Base-by-base conservation (phyloP, 2,888 invertebrate genomes). In the Lydus trimaculatus region DNA sequence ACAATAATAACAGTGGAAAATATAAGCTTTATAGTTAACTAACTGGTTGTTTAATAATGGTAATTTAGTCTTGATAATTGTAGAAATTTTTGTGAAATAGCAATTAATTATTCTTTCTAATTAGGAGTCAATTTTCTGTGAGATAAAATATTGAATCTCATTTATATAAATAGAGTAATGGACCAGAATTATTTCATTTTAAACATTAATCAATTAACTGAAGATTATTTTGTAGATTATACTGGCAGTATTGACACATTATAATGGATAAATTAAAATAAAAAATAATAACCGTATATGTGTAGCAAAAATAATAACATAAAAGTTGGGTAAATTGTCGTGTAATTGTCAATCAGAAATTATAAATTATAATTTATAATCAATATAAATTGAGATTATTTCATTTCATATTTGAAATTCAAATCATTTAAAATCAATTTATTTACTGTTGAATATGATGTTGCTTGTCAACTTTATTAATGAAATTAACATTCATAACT, bases 291-390 rank as follows among this genome's bases (percentile, higher is more conserved):
- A 52, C 9, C 28, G 28, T 28, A 28, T n/a, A n/a, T n/a, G n/a
- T 28, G 28, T 28, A 28, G 28, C 5, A 56, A 28, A n/a, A 20
- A 48, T 20, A 4, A 17, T 2, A 43, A 43, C 4, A 56, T n/a
- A 56, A 56, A 28, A 3, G 28, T 56, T n/a, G n/a, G 7, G 52
- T 23, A 23, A 52, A 52, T 52, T 13, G 25, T 25, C 13, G 5
- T 52, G n/a, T 56, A 56, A 56, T 28, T 56, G 56, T 56, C 56
- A 15, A 56, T 56, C 56, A 56, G 15, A 23, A 4, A 56, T 56
- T 28, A 56, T 56, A 56, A 56, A 28, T 56, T 56, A 56, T 56
- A 56, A 56, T 56, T 56, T n/a, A n/a, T 56, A 9, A 56, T 28
- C 43, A 56, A 23, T 4, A 4, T 25, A 56, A 56, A 15, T 56